Evolutionary conservation across 2,113 vertebrate genomes (phyloP), one percentile per base, ranked within the genome.

Genomic region (Elaphurus davidianus): DNA sequence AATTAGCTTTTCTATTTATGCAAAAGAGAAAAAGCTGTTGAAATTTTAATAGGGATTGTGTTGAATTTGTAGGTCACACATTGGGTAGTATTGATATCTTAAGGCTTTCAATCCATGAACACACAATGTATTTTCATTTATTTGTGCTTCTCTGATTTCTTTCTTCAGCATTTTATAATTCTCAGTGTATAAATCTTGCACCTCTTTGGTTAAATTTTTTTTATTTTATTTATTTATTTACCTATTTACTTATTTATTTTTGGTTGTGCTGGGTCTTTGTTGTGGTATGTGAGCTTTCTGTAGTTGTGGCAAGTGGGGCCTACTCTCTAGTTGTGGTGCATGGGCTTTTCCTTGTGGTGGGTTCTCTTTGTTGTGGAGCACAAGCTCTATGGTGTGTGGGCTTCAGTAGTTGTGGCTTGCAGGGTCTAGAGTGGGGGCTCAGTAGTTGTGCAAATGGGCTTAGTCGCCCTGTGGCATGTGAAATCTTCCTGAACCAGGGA

Each of bases 1-100:
- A 62, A 85, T 95, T 94, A 85, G 30, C 52, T 86, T 30, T 96
- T 91, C 8, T 64, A 94, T 86, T 85, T 91, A 81, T 81, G 45
- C n/a, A 87, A 74, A 67, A 67, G 33, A 21, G 17, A 96, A 89
- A 55, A 21, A 43, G n/a, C 5, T 21, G 28, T 30, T 91, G 54
- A 50, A 8, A 55, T 83, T 95, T 97, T 54, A 52, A 36, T 71
- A 47, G 19, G 43, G 62, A 84, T 89, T 81, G 19, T 21, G 36
- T 85, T 88, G 81, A 89, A 67, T 79, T 95, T 95, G 30, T 78
- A 47, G 78, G 10, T 91, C 60, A 47, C 60, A 47, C 40, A 40
- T 64, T 87, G 8, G 16, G 67, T 91, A 96, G 6, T 83, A 67
- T 19, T 92, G 82, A 59, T 16, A 50, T 54, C 30, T 57, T 92